phyloP scores from a whole-genome alignment of 2,888 invertebrate genomes.

The Tipula vernalis region DNA sequence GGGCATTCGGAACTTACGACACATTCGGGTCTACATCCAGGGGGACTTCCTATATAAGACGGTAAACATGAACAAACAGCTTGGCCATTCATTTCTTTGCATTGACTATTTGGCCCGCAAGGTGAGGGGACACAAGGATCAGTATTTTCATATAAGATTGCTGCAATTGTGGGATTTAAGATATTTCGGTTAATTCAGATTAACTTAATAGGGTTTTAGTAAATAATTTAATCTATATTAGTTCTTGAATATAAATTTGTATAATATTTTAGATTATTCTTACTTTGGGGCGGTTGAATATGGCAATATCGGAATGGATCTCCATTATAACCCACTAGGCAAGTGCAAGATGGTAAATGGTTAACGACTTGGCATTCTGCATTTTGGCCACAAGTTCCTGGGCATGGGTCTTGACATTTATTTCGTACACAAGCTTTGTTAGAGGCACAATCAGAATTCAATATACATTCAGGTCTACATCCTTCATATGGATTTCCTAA shows the following conservation, averaged over 20 bases:
- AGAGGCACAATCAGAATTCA: conserved; percentile 59
- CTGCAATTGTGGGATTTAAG: conserved; percentile 25
- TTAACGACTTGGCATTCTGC: conserved; percentile 62
- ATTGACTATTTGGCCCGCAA: conserved; percentile 72
- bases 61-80: conserved; percentile 58
- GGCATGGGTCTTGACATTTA: conserved; percentile 66
- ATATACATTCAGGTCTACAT: conserved; percentile 60
- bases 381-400: conserved; percentile 61
- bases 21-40: conserved; percentile 61
- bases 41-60: conserved; percentile 50
- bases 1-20: conserved; percentile 59
- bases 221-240: not conserved
- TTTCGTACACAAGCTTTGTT: conserved; percentile 55
- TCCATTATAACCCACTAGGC: conserved; percentile 56
- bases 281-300: conserved; percentile 20
- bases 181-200: not conserved
- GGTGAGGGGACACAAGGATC: conserved; percentile 66
- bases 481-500: conserved; percentile 66
- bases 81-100: conserved; percentile 56
- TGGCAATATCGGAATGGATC: conserved; percentile 47
- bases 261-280: too few relatives aligned
- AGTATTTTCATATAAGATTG: conserved; percentile 31
- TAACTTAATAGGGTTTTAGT: not conserved
- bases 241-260: too few relatives aligned
- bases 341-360: conserved; percentile 55